Percentiles rank a stretch among this genome's conserved stretches.
Conservation (phyloP, 2,797 vertebrate genomes). For the Thunnus albacares region DNA sequence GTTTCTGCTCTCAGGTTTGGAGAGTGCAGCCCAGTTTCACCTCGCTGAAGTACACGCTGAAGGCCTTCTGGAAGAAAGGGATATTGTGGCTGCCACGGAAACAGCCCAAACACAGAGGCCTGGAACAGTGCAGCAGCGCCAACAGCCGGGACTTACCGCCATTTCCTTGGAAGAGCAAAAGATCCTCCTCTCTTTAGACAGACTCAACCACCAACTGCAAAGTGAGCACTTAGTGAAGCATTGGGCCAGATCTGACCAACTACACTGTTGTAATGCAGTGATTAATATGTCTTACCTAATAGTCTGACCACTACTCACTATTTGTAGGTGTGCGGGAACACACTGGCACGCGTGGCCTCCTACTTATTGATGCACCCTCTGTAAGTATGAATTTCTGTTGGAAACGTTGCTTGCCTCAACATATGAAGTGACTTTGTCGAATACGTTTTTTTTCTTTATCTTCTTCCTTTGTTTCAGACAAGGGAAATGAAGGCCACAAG, state of each 20-base stretch:
- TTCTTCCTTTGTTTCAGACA: constrained; percentile 63
- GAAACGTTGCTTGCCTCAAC: neutral
- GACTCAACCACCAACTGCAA: constrained; percentile 82
- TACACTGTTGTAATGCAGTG: neutral
- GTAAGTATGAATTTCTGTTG: constrained; percentile 78
- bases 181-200: constrained; percentile 89
- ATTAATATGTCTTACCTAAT: neutral
- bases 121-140: constrained; percentile 48
- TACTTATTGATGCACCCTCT: constrained; percentile 74
- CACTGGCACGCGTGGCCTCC: constrained; percentile 71
- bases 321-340: constrained; percentile 87
- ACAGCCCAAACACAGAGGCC: constrained; percentile 68
- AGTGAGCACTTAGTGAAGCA: constrained; percentile 65
- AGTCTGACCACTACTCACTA: neutral
- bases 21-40: constrained; percentile 83
- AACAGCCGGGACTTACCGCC: constrained; percentile 62
- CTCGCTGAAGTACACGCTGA: constrained; percentile 80
- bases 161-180: constrained; percentile 91
- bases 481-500: constrained; percentile 59
- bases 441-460: constrained; percentile 20
- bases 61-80: constrained; percentile 70
- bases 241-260: neutral
- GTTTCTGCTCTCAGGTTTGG: constrained; percentile 80
- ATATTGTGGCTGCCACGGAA: constrained; percentile 80
- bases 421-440: neutral